Base-by-base conservation (phyloP, 2,888 invertebrate species). In the Epinotia bilunana region DNA sequence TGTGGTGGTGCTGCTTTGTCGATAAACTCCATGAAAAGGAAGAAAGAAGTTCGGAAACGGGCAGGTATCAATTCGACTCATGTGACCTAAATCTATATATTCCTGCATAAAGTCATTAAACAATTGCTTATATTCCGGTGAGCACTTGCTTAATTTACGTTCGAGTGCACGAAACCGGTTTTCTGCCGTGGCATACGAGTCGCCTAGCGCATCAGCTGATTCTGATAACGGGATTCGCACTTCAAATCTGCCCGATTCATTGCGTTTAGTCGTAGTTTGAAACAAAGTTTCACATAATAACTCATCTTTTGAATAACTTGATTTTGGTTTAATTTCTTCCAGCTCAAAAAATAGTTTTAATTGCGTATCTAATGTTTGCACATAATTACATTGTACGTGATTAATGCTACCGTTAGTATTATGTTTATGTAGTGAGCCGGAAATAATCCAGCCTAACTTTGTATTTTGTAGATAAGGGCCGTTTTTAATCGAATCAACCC, bases 161-260 rank as follows among this genome's bases (percentile, higher is more conserved):
- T 81, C 80, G 4, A 81, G 70, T 43, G 79, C 55, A 5, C 57
- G 53, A 49, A 80, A 79, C 23, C 79, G 43, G 20, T 72, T 75
- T 49, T 75, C 20, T 4, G 80, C 79, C n/a, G 62, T 16, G 11
- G 65, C 28, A 23, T 71, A 77, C 18, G 78, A 77, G 13, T 80
- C 77, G 12, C 79, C 79, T n/a, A 79, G 69, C n/a, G 62, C 53
- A 33, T 77, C 78, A 63, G 76, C 39, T 43, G 79, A 57, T 33
- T 78, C 72, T 9, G 23, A 58, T 11, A 79, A 69, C 9, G 80
- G 80, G 12, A 80, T 79, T 18, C 76, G 76, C 7, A 80, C 79
- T 11, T 55, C 76, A 73, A 78, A 80, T 18, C 79, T 71, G 33
- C 79, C 80, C n/a, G 68, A 69, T 23, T 70, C 60, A 16, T 70